These are phyloP conservation scores for Mirounga angustirostris DNA, from an alignment of 2,113 vertebrate genomes.

Conservation along the genomic window DNA sequence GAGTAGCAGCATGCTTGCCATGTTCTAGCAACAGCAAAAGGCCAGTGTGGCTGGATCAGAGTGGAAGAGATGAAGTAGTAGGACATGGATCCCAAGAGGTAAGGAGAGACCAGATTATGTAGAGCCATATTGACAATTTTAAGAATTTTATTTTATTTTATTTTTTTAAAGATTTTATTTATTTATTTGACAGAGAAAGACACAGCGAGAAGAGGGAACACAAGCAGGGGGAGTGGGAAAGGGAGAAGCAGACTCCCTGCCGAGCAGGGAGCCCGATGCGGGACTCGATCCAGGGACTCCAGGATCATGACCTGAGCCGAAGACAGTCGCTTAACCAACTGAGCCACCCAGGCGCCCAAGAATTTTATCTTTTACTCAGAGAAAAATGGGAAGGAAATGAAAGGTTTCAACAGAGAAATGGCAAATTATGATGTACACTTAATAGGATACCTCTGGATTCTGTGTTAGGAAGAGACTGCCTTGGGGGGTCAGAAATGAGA, in stretches of 20 bases:
- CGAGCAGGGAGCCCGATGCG: too few relatives aligned
- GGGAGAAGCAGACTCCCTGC: too few relatives aligned
- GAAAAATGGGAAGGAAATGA: not conserved
- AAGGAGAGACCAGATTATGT: not conserved
- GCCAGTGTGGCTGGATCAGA: not conserved
- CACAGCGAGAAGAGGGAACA: too few relatives aligned
- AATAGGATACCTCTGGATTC: not conserved
- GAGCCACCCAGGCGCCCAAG: not conserved
- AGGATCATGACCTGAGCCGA: too few relatives aligned
- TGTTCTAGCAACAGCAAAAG: not conserved
- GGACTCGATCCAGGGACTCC: too few relatives aligned
- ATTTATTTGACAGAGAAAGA: too few relatives aligned
- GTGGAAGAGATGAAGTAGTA: not conserved
- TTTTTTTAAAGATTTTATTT: too few relatives aligned
- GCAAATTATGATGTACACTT: not conserved
- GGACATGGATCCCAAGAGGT: not conserved
- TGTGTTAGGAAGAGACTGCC: not conserved
- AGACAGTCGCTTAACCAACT: too few relatives aligned
- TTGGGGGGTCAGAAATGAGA: not conserved
- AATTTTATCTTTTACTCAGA: not conserved
- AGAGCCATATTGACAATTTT: not conserved
- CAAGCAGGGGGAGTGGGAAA: too few relatives aligned
- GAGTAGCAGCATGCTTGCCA: not conserved
- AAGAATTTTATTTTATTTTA: not conserved
- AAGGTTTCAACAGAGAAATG: not conserved